Evolutionary conservation across 1,140 invertebrate genomes (phyloP).

Genomic region (Scaptomyza hsui): DNA sequence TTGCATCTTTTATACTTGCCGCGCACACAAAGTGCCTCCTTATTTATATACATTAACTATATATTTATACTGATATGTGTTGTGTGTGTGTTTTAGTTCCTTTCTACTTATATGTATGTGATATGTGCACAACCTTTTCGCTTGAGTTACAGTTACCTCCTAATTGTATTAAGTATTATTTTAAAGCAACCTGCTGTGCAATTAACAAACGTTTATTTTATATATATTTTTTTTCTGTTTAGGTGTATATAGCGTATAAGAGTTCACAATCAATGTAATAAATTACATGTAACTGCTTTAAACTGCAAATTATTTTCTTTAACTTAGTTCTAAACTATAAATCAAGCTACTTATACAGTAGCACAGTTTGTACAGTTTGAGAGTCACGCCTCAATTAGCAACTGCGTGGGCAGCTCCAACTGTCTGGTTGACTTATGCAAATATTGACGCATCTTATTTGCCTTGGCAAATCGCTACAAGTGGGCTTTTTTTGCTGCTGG

Average conservation of each 20-base stretch:
- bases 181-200: slow-evolving; percentile 45
- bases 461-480: slow-evolving; percentile 17
- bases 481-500: neutral
- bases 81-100: slow-evolving; percentile 23
- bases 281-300: slow-evolving; percentile 71
- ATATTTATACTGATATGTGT: slow-evolving; percentile 1
- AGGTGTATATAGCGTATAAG: slow-evolving; percentile 68
- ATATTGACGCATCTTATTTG: slow-evolving; percentile 56
- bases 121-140: slow-evolving; percentile 42
- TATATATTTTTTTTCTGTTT: slow-evolving; percentile 34
- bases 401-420: neutral
- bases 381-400: neutral
- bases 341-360: neutral
- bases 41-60: slow-evolving; percentile 17
- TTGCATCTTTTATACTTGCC: slow-evolving; percentile 63
- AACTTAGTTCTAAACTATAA: neutral
- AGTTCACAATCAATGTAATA: slow-evolving; percentile 78
- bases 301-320: slow-evolving; percentile 25
- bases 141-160: slow-evolving; percentile 24
- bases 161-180: slow-evolving; percentile 44
- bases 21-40: slow-evolving; percentile 21
- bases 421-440: slow-evolving; percentile 49
- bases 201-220: slow-evolving; percentile 41
- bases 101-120: slow-evolving; percentile 35
- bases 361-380: slow-evolving; percentile 13